A percentile compares a stretch with the other conserved stretches of the same genome.
Evolutionary conservation across 2,888 invertebrate species (phyloP).

Genomic region (Onchidella celtica): DNA sequence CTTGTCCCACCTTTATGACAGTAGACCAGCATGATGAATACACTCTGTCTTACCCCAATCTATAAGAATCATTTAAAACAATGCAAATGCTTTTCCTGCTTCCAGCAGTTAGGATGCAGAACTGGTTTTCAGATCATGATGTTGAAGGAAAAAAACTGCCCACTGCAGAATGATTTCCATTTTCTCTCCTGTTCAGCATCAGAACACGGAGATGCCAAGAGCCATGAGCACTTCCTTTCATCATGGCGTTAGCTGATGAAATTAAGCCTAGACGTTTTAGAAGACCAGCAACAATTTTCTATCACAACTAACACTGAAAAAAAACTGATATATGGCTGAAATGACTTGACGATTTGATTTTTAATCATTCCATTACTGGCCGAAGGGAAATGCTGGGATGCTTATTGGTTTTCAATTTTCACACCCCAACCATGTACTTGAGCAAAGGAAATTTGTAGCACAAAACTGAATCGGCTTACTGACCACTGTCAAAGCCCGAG

Average conservation of each 20-base stretch:
- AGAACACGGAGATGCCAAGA: too few species aligned
- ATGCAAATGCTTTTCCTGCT: background rate
- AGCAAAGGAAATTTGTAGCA: slow-evolving; percentile 37
- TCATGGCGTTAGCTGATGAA: too few species aligned
- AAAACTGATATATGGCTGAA: too few species aligned
- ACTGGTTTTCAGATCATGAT: background rate
- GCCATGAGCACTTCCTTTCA: too few species aligned
- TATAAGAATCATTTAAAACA: background rate
- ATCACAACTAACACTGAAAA: too few species aligned
- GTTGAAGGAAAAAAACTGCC: background rate
- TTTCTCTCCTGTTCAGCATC: too few species aligned
- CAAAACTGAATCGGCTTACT: slow-evolving; percentile 1
- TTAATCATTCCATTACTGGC: background rate
- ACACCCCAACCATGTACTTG: slow-evolving; percentile 16
- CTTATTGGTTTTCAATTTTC: background rate
- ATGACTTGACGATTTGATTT: too few species aligned
- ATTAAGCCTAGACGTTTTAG: too few species aligned
- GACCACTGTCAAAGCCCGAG: background rate
- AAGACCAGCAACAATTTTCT: too few species aligned
- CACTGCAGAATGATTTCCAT: too few species aligned
- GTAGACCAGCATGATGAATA: too few species aligned
- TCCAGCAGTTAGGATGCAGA: background rate
- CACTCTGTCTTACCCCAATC: too few species aligned
- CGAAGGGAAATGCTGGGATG: slow-evolving; percentile 3
- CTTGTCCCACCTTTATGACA: background rate